These are phyloP conservation scores for Phrynocephalus vlangalii DNA, from an alignment of 2,797 vertebrate species.

Conservation along the genomic window DNA sequence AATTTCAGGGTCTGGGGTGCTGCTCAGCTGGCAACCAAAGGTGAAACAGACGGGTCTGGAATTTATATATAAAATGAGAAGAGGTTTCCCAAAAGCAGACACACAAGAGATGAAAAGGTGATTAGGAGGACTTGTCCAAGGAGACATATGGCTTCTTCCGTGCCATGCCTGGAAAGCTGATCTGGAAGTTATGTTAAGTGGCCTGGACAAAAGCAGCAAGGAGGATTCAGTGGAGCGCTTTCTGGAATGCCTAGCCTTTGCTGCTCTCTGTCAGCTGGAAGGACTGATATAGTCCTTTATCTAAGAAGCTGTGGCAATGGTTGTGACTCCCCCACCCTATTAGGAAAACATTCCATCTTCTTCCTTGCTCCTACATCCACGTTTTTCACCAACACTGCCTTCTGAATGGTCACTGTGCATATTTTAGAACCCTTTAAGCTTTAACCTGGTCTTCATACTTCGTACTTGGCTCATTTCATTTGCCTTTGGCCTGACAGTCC, in stretches of 20 bases:
- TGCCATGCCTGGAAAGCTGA: background rate
- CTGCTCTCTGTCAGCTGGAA: slow-evolving; percentile 3
- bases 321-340: background rate
- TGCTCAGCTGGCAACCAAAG: no score
- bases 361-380: background rate
- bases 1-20: no score
- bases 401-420: background rate
- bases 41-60: background rate
- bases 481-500: background rate
- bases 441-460: background rate
- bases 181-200: background rate
- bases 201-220: background rate
- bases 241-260: background rate
- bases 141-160: background rate
- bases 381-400: background rate
- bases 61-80: background rate
- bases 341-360: background rate
- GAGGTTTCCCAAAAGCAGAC: background rate
- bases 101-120: background rate
- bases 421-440: background rate
- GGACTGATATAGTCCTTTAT: background rate
- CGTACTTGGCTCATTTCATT: background rate
- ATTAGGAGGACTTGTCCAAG: background rate
- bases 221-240: background rate
- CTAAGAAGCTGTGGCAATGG: background rate